These are phyloP conservation scores for Leucosticte australis DNA, from an alignment of 2,113 vertebrate genomes.

Conservation along the genomic window DNA sequence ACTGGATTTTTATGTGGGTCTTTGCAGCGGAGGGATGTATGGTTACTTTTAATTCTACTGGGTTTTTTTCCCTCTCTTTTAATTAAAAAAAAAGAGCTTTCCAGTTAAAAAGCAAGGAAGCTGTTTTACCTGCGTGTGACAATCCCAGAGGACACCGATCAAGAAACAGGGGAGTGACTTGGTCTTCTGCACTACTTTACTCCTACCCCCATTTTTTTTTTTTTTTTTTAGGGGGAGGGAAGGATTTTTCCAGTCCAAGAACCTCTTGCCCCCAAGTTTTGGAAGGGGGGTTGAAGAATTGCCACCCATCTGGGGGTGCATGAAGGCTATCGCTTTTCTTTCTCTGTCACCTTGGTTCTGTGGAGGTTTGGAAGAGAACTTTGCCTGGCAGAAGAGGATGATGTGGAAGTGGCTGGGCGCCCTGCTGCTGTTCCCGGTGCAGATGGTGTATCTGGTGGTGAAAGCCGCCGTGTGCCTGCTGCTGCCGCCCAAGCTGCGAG, in stretches of 20 bases:
- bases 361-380: conserved; percentile 15
- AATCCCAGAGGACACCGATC: conserved; percentile 32
- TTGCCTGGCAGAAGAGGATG: conserved; percentile 76
- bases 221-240: conserved; percentile 13
- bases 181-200: neutral
- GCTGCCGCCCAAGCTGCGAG: conserved; percentile 81
- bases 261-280: neutral
- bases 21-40: conserved; percentile 36
- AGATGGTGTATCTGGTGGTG: conserved; percentile 79
- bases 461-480: conserved; percentile 77
- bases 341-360: neutral
- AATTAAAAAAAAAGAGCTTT: neutral
- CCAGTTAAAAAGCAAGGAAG: neutral
- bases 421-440: conserved; percentile 83
- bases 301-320: conserved; percentile 29
- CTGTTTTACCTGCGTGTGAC: conserved; percentile 42
- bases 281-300: conserved; percentile 50
- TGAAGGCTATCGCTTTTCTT: conserved; percentile 13
- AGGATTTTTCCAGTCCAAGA: neutral
- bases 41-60: conserved; percentile 52
- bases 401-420: conserved; percentile 82
- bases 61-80: neutral
- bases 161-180: conserved; percentile 20
- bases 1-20: conserved; percentile 37
- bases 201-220: neutral